phyloP scores from a whole-genome alignment of 2,888 invertebrate species.

The Clistopyga incitator region DNA sequence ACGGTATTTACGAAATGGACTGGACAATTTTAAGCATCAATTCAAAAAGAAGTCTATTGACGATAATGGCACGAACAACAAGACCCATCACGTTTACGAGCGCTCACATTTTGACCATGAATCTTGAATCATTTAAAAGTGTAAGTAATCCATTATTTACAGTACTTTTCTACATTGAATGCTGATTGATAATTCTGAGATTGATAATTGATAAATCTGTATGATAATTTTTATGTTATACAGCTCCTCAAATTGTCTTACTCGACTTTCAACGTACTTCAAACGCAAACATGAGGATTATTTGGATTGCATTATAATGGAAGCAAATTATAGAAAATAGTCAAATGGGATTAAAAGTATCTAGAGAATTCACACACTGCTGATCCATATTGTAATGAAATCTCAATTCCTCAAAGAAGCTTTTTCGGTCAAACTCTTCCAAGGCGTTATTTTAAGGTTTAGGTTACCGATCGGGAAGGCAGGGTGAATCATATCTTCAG shows the following conservation, averaged over 20 bases:
- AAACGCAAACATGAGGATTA: neutral
- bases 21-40: slow-evolving; percentile 70
- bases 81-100: slow-evolving; percentile 74
- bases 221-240: neutral
- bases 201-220: no score
- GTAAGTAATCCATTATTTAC: no score
- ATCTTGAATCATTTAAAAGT: slow-evolving; percentile 75
- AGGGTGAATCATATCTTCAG: no score
- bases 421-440: no score
- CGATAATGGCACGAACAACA: no score
- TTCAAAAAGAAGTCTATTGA: slow-evolving; percentile 69
- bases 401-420: no score
- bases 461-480: no score
- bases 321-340: neutral
- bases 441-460: no score
- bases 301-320: neutral
- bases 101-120: slow-evolving; percentile 72
- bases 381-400: no score
- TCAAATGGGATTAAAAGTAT: neutral
- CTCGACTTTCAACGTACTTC: slow-evolving; percentile 7
- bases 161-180: no score
- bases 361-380: no score
- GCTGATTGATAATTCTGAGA: no score
- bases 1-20: slow-evolving; percentile 71
- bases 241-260: slow-evolving; percentile 7